Evolutionary conservation across 2,888 invertebrate genomes (phyloP).

Genomic region (Calliopum simillimum): DNA sequence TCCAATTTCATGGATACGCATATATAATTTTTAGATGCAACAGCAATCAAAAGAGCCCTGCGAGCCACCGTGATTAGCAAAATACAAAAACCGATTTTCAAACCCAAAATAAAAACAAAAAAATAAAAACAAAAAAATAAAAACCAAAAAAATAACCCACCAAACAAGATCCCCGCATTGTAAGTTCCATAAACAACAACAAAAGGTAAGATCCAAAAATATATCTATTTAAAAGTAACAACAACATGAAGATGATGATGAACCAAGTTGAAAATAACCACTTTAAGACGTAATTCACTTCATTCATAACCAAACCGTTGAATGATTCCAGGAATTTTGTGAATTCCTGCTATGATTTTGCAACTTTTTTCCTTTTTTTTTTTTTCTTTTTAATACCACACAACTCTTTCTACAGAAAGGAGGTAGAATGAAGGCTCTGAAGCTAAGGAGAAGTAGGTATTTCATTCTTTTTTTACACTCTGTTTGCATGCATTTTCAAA

Average conservation of each 20-base stretch:
- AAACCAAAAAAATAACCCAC: neutral
- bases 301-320: constrained; percentile 51
- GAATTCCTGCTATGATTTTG: constrained; percentile 40
- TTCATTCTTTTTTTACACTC: constrained; percentile 13
- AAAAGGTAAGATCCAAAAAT: constrained; percentile 12
- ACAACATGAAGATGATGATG: constrained; percentile 3
- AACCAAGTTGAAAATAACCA: constrained; percentile 2
- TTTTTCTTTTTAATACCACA: constrained; percentile 24
- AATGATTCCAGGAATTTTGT: constrained; percentile 52
- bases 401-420: constrained; percentile 32
- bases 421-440: constrained; percentile 40
- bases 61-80: constrained; percentile 37
- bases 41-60: constrained; percentile 25
- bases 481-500: neutral
- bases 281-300: constrained; percentile 38
- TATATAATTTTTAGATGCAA: constrained; percentile 34
- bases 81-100: neutral
- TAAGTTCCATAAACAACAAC: constrained; percentile 13
- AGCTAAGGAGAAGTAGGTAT: constrained; percentile 35
- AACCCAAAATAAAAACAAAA: neutral
- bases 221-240: constrained; percentile 11
- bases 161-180: constrained; percentile 31
- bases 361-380: constrained; percentile 22
- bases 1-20: constrained; percentile 45
- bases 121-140: neutral